phyloP scores from a whole-genome alignment of 2,888 invertebrate species.

The Elgonia sp. region DNA sequence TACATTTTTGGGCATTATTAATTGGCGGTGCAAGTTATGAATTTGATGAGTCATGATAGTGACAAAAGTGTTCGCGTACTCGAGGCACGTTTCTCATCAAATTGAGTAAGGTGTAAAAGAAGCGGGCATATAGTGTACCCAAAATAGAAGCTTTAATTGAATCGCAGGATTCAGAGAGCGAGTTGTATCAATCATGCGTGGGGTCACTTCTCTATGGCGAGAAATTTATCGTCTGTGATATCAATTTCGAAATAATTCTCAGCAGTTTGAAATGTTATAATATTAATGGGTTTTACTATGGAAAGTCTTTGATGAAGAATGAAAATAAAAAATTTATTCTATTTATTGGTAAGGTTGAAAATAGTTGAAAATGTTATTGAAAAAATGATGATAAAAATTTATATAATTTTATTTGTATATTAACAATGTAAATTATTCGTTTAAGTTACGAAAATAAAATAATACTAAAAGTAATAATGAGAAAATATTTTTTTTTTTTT shows the following conservation, averaged over 20 bases:
- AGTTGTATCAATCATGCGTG: constrained; percentile 15
- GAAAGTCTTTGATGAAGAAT: too few species aligned
- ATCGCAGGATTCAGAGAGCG: constrained; percentile 57
- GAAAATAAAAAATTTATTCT: too few species aligned
- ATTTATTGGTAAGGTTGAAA: too few species aligned
- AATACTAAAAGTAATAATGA: too few species aligned
- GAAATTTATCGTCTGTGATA: neutral
- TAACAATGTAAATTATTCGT: too few species aligned
- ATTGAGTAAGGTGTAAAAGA: constrained; percentile 35
- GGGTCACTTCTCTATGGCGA: neutral
- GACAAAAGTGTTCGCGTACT: constrained; percentile 26
- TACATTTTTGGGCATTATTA: constrained; percentile 32
- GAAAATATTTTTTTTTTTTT: too few species aligned
- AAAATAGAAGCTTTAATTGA: constrained; percentile 53
- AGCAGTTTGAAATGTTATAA: too few species aligned
- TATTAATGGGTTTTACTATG: too few species aligned
- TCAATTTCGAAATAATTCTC: neutral
- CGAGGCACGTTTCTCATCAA: constrained; percentile 43
- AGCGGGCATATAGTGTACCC: constrained; percentile 18
- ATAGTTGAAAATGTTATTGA: too few species aligned
- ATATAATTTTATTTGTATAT: too few species aligned
- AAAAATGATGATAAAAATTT: too few species aligned
- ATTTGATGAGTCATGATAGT: constrained; percentile 47
- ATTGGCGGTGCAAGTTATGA: constrained; percentile 3
- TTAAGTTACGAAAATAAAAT: too few species aligned